Evolutionary conservation across 1,140 invertebrate genomes (phyloP).

Genomic region (Drosophila dunni): DNA sequence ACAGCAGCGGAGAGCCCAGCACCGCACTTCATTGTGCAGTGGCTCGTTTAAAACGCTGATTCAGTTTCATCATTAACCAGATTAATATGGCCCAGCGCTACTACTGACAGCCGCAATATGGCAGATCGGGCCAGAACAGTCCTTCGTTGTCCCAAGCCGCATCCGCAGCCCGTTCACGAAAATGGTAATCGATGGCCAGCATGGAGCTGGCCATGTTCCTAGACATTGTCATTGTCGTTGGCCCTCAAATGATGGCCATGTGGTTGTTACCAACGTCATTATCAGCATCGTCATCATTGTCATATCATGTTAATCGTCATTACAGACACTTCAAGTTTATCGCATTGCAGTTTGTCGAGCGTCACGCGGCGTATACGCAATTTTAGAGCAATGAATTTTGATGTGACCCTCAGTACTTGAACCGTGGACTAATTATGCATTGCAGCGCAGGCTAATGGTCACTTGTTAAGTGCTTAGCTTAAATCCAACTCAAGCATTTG

Average conservation of each 20-base stretch:
- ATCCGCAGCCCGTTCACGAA: constrained; percentile 35
- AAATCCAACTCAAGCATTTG: constrained; percentile 14
- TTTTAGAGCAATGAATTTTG: constrained; percentile 75
- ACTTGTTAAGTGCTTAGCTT: constrained; percentile 5
- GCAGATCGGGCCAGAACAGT: constrained; percentile 18
- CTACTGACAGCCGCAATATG: constrained; percentile 57
- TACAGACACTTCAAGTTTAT: constrained; percentile 78
- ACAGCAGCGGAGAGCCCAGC: constrained; percentile 8
- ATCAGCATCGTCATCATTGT: constrained; percentile 20
- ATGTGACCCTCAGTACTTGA: constrained; percentile 32
- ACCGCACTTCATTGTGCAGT: constrained; percentile 71
- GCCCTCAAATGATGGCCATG: constrained; percentile 54
- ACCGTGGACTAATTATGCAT: constrained; percentile 42
- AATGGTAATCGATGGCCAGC: constrained; percentile 62
- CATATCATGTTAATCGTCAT: constrained; percentile 38
- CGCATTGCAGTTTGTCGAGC: constrained; percentile 60
- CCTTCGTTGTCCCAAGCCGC: constrained; percentile 6
- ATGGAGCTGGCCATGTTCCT: constrained; percentile 32
- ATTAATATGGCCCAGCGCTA: constrained; percentile 76
- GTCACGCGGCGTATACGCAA: constrained; percentile 69
- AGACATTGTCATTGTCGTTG: constrained; percentile 38
- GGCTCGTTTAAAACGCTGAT: constrained; percentile 84
- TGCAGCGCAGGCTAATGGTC: constrained; percentile 57
- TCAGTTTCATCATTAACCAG: constrained; percentile 85
- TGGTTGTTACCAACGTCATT: constrained; percentile 46